Base-by-base conservation (phyloP, 2,888 invertebrate species). In the Trissolcus brochymenae region DNA sequence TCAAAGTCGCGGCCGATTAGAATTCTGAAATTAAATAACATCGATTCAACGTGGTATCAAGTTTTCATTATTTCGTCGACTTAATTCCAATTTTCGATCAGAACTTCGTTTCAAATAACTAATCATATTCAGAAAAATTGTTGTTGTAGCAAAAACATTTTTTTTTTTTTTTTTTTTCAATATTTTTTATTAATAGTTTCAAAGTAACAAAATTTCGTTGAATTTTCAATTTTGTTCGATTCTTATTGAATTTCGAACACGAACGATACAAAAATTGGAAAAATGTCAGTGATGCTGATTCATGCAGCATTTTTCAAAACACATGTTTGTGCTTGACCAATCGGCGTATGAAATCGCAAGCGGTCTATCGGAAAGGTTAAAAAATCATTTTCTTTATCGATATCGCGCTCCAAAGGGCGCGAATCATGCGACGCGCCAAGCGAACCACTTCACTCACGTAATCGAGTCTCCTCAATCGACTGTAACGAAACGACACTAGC, bases 291-390 rank as follows among this genome's bases (percentile, higher is more conserved):
- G 35, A 35, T 35, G 9, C 35, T 35, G 35, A 35, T 35, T 35
- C 35, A 35, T 29, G 21, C 57, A 29, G 13, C n/a, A n/a, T n/a
- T n/a, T n/a, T 29, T 13, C 50, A 43, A 21, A 46, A 35, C 35
- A 35, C 41, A 59, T 62, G 50, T 53, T 60, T 70, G 65, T 66
- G 67, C 56, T 61, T 65, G 55, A 53, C 61, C 73, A 56, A 65
- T 75, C 78, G 72, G 73, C 41, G 78, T 81, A 79, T 78, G 68
- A 80, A 85, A 87, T 85, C 83, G 82, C 79, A 79, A 53, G 81
- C 84, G 81, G 82, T 82, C 85, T 83, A 81, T 84, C 77, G 87
- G 84, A 85, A 87, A 87, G 80, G 82, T 83, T 85, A 35, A 86
- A 87, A 87, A 86, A 87, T 87, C 84, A 86, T 84, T 85, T 84